A percentile compares a stretch with the other conserved stretches of the same genome.
Conservation (phyloP, 37 sponge, comb jelly and placozoan species). For the Mnemiopsis leidyi region DNA sequence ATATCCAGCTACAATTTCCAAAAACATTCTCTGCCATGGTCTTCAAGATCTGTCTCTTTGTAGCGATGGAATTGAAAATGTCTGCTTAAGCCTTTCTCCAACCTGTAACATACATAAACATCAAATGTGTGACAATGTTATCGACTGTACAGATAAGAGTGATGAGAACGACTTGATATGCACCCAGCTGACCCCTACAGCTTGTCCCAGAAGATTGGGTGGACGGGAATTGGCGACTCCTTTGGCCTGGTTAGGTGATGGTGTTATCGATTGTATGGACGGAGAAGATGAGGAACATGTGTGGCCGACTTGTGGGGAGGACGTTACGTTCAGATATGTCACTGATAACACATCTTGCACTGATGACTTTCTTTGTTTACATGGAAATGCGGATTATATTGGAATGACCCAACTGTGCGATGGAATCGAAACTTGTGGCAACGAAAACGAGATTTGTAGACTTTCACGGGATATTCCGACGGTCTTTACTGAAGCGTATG, state of each 20-base stretch:
- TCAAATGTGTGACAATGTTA: neutral
- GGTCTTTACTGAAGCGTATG: neutral
- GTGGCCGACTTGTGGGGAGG: neutral
- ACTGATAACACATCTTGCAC: neutral
- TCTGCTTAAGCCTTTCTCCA: neutral
- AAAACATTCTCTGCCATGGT: neutral
- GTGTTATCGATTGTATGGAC: neutral
- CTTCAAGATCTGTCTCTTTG: neutral
- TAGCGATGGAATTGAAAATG: neutral
- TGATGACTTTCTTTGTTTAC: neutral
- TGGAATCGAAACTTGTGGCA: neutral
- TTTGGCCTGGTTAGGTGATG: neutral
- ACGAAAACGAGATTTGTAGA: constrained; percentile 11
- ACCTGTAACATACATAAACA: constrained; percentile 20
- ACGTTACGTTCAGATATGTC: neutral
- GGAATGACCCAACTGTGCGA: neutral
- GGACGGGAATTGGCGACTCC: neutral
- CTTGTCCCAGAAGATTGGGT: neutral
- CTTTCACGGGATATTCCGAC: neutral
- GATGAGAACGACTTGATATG: neutral
- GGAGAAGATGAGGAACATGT: neutral
- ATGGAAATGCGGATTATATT: neutral
- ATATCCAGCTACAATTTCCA: neutral
- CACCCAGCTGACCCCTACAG: neutral
- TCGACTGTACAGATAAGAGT: neutral